Conservation (phyloP, 2,888 invertebrate genomes). For the Microchrysa polita region DNA sequence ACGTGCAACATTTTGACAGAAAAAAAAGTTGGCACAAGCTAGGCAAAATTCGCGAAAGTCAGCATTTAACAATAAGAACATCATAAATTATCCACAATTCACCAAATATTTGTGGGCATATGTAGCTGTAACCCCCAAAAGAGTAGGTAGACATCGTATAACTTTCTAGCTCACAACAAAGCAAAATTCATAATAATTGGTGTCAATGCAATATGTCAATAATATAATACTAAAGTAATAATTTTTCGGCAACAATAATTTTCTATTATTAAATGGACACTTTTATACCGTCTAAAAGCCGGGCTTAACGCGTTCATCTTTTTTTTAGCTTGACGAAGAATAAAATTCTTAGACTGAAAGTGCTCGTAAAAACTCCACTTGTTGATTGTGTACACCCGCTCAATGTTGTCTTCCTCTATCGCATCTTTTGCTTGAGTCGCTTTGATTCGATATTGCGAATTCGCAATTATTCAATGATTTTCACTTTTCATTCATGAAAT, state of each 20-base stretch:
- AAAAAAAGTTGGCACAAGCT: too few relatives aligned
- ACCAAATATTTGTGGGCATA: too few relatives aligned
- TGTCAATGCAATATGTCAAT: slow-evolving; percentile 36
- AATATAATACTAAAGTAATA: slow-evolving; percentile 19
- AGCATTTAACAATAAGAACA: too few relatives aligned
- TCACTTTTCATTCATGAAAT: slow-evolving; percentile 40
- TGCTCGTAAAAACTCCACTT: slow-evolving; percentile 14
- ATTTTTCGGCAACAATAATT: slow-evolving; percentile 26
- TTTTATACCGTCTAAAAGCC: not conserved
- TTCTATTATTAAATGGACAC: not conserved
- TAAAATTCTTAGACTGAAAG: slow-evolving; percentile 37
- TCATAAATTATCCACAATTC: too few relatives aligned
- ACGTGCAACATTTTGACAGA: too few relatives aligned
- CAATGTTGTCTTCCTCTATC: not conserved
- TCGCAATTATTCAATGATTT: slow-evolving; percentile 35
- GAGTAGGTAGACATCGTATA: not conserved
- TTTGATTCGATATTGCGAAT: slow-evolving; percentile 6
- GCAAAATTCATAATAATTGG: slow-evolving; percentile 23
- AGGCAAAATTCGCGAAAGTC: too few relatives aligned
- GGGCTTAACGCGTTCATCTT: not conserved
- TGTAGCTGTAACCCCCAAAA: too few relatives aligned
- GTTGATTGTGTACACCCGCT: slow-evolving; percentile 5
- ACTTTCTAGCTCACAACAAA: slow-evolving; percentile 24
- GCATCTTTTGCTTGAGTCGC: too few relatives aligned
- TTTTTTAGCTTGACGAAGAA: slow-evolving; percentile 17